phyloP scores from a whole-genome alignment of 2,888 invertebrate species.

The Ophraella communa region DNA sequence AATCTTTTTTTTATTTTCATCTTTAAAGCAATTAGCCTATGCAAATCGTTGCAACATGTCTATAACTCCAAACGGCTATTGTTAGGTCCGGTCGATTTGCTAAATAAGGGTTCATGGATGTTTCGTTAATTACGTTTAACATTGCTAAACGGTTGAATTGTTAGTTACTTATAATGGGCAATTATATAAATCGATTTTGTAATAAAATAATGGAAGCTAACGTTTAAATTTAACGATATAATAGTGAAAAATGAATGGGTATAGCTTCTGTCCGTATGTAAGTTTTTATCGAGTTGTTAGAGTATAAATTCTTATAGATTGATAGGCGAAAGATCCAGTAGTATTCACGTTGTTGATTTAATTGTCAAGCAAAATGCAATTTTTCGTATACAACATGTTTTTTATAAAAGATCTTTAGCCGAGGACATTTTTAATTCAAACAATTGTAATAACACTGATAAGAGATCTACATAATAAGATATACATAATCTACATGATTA shows the following conservation, averaged over 20 bases:
- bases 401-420: too few relatives aligned
- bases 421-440: too few relatives aligned
- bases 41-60: slow-evolving; percentile 36
- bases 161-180: slow-evolving; percentile 19
- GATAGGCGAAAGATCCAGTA: too few relatives aligned
- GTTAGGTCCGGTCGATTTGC: slow-evolving; percentile 1
- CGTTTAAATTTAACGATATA: background rate
- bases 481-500: too few relatives aligned
- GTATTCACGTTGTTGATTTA: too few relatives aligned
- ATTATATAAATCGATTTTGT: slow-evolving; percentile 17
- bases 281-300: background rate
- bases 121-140: slow-evolving; percentile 18
- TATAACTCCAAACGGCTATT: slow-evolving; percentile 30
- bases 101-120: background rate
- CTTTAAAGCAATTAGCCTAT: slow-evolving; percentile 34
- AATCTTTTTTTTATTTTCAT: slow-evolving; percentile 28
- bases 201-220: slow-evolving; percentile 6
- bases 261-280: too few relatives aligned
- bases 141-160: slow-evolving; percentile 18
- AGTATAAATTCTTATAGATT: background rate
- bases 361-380: too few relatives aligned
- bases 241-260: background rate
- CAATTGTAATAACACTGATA: too few relatives aligned
- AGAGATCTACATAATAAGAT: too few relatives aligned
- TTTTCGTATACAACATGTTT: too few relatives aligned